Percentiles rank a stretch among this genome's conserved stretches.
Evolutionary conservation across 2,113 vertebrate genomes (phyloP).

Genomic region (Psilopsiagon aurifrons): DNA sequence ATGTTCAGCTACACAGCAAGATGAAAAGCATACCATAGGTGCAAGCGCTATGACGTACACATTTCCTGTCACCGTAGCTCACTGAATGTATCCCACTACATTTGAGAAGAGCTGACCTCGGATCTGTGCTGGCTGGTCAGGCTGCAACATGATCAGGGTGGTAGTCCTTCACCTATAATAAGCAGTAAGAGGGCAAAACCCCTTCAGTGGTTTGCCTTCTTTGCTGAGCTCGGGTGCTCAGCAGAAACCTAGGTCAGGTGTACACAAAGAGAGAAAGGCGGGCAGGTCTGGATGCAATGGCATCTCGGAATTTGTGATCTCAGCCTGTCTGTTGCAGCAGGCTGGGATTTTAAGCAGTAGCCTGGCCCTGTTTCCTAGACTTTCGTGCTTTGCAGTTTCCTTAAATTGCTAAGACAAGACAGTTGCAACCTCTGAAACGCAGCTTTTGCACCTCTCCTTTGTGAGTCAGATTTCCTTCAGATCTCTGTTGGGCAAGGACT

Average conservation of each 20-base stretch:
- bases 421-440: neutral
- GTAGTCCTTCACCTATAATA: neutral
- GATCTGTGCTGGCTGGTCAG: neutral
- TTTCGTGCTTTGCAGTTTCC: neutral
- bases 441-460: neutral
- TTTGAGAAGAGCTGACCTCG: neutral
- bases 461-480: neutral
- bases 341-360: neutral
- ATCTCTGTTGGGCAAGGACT: neutral
- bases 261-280: neutral
- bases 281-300: rapidly evolving
- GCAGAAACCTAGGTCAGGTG: neutral
- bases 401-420: neutral
- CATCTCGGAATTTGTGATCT: neutral
- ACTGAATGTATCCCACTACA: neutral
- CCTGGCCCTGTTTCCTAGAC: neutral
- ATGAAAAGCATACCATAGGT: neutral
- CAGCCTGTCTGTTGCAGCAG: neutral
- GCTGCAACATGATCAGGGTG: neutral
- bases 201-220: neutral
- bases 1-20: neutral
- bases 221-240: neutral
- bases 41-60: rapidly evolving
- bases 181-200: neutral
- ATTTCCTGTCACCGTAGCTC: neutral